These are phyloP conservation scores for Archilochus colubris DNA, from an alignment of 2,113 vertebrate genomes.

Conservation along the genomic window DNA sequence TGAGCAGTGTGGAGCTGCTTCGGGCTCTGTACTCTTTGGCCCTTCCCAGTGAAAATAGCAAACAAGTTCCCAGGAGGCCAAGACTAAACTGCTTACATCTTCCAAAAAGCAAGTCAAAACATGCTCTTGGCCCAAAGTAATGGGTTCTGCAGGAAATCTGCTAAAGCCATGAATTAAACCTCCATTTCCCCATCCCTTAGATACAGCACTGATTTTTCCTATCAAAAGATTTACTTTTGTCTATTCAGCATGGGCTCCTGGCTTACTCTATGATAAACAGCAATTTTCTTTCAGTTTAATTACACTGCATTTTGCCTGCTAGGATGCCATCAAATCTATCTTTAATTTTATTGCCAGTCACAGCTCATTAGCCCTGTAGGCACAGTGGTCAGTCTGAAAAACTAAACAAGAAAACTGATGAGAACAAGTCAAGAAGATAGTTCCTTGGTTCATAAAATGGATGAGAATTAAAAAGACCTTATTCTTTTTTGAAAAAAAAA, in stretches of 20 bases:
- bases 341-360: slow-evolving; percentile 32
- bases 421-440: neutral
- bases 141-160: neutral
- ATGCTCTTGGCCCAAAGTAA: neutral
- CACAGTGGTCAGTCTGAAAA: slow-evolving; percentile 15
- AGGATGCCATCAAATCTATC: neutral
- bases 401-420: neutral
- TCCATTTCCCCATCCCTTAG: neutral
- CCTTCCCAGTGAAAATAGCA: neutral
- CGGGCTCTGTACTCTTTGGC: neutral
- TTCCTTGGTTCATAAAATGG: neutral
- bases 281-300: slow-evolving; percentile 36
- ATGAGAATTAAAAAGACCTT: neutral
- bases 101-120: slow-evolving; percentile 18
- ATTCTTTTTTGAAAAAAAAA: neutral
- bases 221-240: slow-evolving; percentile 2
- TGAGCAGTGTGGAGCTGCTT: neutral
- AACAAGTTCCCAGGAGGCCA: neutral
- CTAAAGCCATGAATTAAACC: slow-evolving; percentile 5
- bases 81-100: neutral
- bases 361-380: neutral
- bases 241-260: neutral
- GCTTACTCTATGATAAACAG: neutral
- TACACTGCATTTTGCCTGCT: slow-evolving; percentile 13
- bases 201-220: neutral